Conservation (phyloP, 2,113 vertebrate species). For the Rutilus rutilus region DNA sequence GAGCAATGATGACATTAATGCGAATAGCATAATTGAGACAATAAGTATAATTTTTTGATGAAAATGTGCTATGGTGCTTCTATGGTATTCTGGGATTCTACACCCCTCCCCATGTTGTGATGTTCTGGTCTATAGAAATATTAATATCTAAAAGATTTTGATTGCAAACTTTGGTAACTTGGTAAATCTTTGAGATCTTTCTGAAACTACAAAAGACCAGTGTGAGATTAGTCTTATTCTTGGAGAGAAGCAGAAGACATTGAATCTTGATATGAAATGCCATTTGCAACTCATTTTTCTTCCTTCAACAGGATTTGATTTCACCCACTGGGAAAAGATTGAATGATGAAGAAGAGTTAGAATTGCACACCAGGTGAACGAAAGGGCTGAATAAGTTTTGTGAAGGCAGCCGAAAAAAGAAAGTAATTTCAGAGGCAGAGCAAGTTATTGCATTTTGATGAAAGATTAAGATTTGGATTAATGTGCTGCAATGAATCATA, state of each 20-base stretch:
- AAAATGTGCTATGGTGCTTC: not conserved
- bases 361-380: not conserved
- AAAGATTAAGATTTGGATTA: slow-evolving; percentile 13
- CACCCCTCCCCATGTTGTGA: no score
- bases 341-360: not conserved
- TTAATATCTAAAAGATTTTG: not conserved
- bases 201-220: not conserved
- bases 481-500: slow-evolving; percentile 13
- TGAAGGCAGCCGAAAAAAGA: not conserved
- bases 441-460: slow-evolving; percentile 20
- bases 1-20: not conserved
- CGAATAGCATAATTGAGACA: not conserved
- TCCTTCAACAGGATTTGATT: not conserved
- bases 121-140: no score
- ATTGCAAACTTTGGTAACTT: not conserved
- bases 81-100: no score
- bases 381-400: not conserved
- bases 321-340: not conserved
- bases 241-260: not conserved
- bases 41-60: no score
- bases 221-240: no score
- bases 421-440: not conserved
- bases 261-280: not conserved
- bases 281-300: not conserved
- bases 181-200: not conserved